Conservation (phyloP, 2,888 invertebrate species). For the Meiosimyza decipiens region DNA sequence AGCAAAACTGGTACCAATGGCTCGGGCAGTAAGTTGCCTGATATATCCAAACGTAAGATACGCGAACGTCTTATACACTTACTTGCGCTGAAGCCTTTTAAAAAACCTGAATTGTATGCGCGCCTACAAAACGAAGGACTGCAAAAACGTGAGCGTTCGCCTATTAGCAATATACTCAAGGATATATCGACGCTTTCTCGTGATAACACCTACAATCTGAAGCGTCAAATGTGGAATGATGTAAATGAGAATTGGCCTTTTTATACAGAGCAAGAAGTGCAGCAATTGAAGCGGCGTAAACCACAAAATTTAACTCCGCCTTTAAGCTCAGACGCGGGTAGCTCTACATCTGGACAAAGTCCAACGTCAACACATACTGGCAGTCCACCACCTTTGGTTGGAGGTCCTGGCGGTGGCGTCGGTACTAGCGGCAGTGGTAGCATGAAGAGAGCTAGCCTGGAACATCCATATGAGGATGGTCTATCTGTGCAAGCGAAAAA, state of each 20-base stretch:
- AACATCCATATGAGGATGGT: conserved; percentile 70
- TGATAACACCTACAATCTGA: conserved; percentile 90
- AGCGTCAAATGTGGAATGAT: conserved; percentile 90
- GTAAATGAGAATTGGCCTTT: conserved; percentile 95
- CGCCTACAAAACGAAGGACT: conserved; percentile 89
- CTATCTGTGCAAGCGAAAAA: conserved; percentile 73
- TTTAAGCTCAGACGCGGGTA: conserved; percentile 83
- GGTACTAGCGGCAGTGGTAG: conserved; percentile 41
- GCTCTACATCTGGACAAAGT: conserved; percentile 83
- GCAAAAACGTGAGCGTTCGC: conserved; percentile 82
- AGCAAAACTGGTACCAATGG: conserved; percentile 37
- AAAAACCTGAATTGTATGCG: conserved; percentile 89
- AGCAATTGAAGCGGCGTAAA: conserved; percentile 89
- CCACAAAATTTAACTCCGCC: conserved; percentile 92
- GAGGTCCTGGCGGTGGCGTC: conserved; percentile 25
- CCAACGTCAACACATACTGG: conserved; percentile 79
- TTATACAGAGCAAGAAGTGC: conserved; percentile 89
- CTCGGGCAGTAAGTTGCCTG: conserved; percentile 54
- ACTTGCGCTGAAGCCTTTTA: conserved; percentile 91
- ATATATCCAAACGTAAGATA: conserved; percentile 70
- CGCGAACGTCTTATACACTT: conserved; percentile 94
- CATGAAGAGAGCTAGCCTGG: conserved; percentile 69
- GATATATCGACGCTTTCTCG: conserved; percentile 81
- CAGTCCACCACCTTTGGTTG: conserved; percentile 75
- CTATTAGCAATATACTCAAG: conserved; percentile 81